Evolutionary conservation across 2,113 vertebrate genomes (phyloP).

Genomic region (Brachyistius frenatus): DNA sequence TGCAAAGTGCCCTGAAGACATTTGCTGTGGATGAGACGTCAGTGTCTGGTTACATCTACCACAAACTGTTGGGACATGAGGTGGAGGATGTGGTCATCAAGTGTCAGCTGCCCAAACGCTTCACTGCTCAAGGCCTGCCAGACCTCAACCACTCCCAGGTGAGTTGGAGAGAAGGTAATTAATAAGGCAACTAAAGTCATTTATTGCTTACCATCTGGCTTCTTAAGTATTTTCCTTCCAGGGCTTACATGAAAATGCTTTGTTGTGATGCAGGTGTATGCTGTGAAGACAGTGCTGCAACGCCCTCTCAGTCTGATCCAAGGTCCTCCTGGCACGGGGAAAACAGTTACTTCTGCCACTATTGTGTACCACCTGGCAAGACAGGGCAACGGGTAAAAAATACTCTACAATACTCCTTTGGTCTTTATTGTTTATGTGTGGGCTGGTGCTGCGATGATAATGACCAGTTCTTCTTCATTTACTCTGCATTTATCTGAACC

Average conservation of each 20-base stretch:
- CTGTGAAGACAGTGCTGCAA: conserved; percentile 97
- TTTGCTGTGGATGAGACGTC: conserved; percentile 99
- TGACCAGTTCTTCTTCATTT: background rate
- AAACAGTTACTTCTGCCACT: conserved; percentile 97
- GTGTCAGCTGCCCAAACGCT: conserved; percentile 98
- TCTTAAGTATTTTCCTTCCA: background rate
- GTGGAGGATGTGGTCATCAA: conserved; percentile 99
- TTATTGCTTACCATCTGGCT: background rate
- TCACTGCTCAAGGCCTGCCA: conserved; percentile 96
- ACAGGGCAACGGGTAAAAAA: conserved; percentile 94
- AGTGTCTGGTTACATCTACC: conserved; percentile 98
- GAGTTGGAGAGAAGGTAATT: background rate
- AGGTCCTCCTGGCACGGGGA: conserved; percentile 96
- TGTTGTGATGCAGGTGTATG: conserved; percentile 88
- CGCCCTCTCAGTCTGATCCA: conserved; percentile 98
- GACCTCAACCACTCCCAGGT: conserved; percentile 99
- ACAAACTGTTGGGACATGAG: conserved; percentile 96
- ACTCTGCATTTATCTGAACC: background rate
- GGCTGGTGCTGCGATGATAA: background rate
- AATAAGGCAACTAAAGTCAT: too few species aligned
- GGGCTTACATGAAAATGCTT: background rate
- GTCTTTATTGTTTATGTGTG: background rate
- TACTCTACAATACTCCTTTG: background rate
- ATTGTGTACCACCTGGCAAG: conserved; percentile 97
- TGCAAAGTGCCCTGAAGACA: conserved; percentile 98